Base-by-base conservation (phyloP, 2,113 vertebrate genomes). In the Rhinolophus sinicus region DNA sequence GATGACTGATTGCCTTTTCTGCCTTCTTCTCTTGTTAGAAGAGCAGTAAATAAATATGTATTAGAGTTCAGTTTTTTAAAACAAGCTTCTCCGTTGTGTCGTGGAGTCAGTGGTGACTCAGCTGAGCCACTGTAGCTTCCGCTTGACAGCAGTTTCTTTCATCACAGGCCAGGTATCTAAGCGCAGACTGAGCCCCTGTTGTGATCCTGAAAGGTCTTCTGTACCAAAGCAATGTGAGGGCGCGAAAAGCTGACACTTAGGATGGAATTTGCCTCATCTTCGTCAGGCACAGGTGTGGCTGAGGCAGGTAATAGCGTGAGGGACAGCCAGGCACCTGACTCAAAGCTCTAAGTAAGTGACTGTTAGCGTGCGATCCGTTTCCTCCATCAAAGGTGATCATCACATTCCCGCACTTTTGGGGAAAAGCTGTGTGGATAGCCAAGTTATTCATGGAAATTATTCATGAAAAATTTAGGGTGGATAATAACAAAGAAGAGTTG, bases 161-260 rank as follows among this genome's bases (percentile, higher is more conserved):
- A n/a, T 60, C 33, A 3, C 2, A 5, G 1, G 11, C 8, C 0
- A 18, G 14, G 14, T 13, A 7, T n/a, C n/a, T 70, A 52, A 89
- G 80, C 52, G 70, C 44, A 11, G 21, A 64, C 13, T 5, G 15
- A 70, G 72, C 64, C 22, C 8, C 67, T 24, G 28, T 47, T 28
- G 33, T 52, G 24, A 77, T 77, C 56, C n/a, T 47, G 6, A 92
- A 50, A 30, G 14, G 2, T 73, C 56, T 82, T 40, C n/a, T 30
- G 8, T n/a, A 10, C 44, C 26, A 40, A 50, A 40, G 21, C 2
- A 64, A 33, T 3, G 3, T 4, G 3, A 54, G 52, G 62, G 16
- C 15, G 21, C 40, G 12, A 60, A 44, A 44, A 69, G 69, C 21
- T 28, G 13, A 30, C 35, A 26, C 73, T n/a, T 35, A 30, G 65